Base-by-base conservation (phyloP, 2,888 invertebrate species). In the Geotrupes spiniger region DNA sequence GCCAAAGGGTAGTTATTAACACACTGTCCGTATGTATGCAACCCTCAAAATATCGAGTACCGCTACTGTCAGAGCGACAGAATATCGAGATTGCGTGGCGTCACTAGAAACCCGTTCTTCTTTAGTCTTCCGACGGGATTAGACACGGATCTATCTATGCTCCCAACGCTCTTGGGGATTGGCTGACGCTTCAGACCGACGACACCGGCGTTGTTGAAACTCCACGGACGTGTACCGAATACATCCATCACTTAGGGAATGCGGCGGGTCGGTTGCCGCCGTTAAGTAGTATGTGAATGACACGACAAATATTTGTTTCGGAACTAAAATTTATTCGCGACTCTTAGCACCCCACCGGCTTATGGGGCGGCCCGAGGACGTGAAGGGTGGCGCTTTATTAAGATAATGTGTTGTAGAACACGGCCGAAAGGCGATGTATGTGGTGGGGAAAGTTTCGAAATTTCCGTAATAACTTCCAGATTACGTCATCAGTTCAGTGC, bases 181-280 rank as follows among this genome's bases (percentile, higher is more conserved):
- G 56, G 26, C 54, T 21, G 53, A 49, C 36, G 38, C 39, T 42
- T 25, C 49, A 46, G 52, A 48, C 54, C 38, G n/a, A 49, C 51
- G 45, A 51, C 54, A 50, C 52, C 59, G 54, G 49, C 54, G 53
- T 47, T 55, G 54, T 39, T 52, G 54, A 44, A 57, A 56, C 57
- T 56, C 57, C 48, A 46, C 50, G 49, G 56, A 57, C 59, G 59
- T 59, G 59, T 54, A 48, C 57, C 52, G 57, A 57, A 59, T 59
- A 59, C 59, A 57, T 57, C 59, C 59, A 59, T 59, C 59, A 59
- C 54, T 57, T 59, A 56, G 52, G 52, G 57, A 25, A 25, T 25
- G 9, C 11, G 14, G 40, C 25, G 40, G 40, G 40, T 40, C 25
- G 16, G 21, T 21, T 36, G n/a, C 36, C 36, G 15, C 40, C 40